These are phyloP conservation scores for Strigamia crassipes DNA, from an alignment of 2,888 invertebrate genomes.

Conservation along the genomic window DNA sequence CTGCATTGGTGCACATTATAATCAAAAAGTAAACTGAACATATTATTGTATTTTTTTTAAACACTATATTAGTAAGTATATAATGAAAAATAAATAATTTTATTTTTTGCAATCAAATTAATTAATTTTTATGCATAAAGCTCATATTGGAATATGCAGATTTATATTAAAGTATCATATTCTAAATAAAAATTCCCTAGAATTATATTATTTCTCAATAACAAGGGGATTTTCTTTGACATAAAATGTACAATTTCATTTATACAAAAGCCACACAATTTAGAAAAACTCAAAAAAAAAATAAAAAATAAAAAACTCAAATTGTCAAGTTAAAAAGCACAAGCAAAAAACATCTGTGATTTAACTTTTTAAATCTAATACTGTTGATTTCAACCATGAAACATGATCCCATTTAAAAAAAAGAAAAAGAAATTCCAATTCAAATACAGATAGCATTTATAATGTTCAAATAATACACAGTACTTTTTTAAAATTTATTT, in stretches of 20 bases:
- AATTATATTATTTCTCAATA: background rate
- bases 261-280: slow-evolving; percentile 14
- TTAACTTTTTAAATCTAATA: slow-evolving; percentile 33
- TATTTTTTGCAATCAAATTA: slow-evolving; percentile 27
- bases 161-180: slow-evolving; percentile 22
- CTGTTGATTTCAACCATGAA: slow-evolving; percentile 25
- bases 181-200: slow-evolving; percentile 14
- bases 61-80: background rate
- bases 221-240: slow-evolving; percentile 31
- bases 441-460: background rate
- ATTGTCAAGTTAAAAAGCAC: background rate
- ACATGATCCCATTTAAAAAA: background rate
- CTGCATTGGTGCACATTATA: slow-evolving; percentile 35
- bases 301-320: background rate
- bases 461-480: background rate
- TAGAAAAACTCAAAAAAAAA: background rate
- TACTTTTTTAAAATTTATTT: background rate
- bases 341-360: slow-evolving; percentile 28
- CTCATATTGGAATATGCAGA: background rate
- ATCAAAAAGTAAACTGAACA: background rate
- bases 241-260: slow-evolving; percentile 35
- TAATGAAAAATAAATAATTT: slow-evolving; percentile 27
- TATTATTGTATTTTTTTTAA: background rate
- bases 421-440: no score
- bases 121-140: background rate